Evolutionary conservation across 92 coral and sea anemone species (phyloP), one percentile per base, ranked within the genome.

Genomic region (Pocillopora meandrina): DNA sequence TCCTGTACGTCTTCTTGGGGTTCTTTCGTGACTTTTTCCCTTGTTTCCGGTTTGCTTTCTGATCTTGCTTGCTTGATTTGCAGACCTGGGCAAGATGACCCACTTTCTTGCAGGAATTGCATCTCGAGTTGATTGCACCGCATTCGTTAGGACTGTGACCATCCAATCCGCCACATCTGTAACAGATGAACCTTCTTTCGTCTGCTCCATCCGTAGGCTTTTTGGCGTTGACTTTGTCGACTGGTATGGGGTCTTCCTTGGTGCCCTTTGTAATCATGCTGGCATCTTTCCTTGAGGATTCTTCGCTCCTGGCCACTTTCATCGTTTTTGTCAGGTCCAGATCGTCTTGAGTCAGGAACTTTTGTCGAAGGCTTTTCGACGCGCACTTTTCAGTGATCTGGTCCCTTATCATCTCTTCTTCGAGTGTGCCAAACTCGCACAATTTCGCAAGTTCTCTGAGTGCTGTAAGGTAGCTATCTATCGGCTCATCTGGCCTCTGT

Each of bases 361-460:
- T 74, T 18, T 49, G 72, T 36, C 63, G 56, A 20, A 86, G 71
- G 9, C 36, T 56, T 20, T 36, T 69, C 0, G 73, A 69, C 0
- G 13, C 1, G 47, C 73, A 69, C 19, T 36, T 69, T 17, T 69
- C 73, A 14, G 81, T 87, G 0, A 87, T 73, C 68, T 81, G 82
- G 75, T 87, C 86, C 62, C 82, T 35, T 5, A 81, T 64, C 90
- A 87, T 87, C 61, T 87, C 90, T 26, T 67, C 82, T 57, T 81
- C 78, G 7, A 88, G 57, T 2, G 72, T 69, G 35, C 61, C 80
- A 58, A 77, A 88, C 10, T 87, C 86, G 67, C 90, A 87, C n/a
- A 83, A 56, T 55, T 87, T 74, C 16, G 90, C 80, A 15, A 81
- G 76, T 65, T 81, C 82, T 55, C 88, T 76, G 33, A 82, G 79